Evolutionary conservation across 2,797 vertebrate species (phyloP).

Genomic region (Galaxias olidus): DNA sequence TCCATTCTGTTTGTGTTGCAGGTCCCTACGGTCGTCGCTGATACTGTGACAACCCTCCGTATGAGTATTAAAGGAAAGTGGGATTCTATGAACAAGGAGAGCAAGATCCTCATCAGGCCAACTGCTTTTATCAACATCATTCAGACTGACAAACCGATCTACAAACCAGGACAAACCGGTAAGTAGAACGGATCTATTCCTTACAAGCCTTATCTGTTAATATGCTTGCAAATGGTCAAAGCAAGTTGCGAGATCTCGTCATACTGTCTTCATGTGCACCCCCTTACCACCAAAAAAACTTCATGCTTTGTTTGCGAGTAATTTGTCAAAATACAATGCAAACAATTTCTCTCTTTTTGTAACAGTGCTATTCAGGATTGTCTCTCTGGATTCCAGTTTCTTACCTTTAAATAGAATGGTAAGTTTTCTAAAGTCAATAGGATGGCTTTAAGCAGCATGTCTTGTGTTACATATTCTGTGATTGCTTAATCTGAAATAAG

Average conservation of each 20-base stretch:
- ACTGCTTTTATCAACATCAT: slow-evolving; percentile 64
- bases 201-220: no score
- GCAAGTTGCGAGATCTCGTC: no score
- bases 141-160: slow-evolving; percentile 81
- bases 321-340: no score
- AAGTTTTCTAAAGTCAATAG: slow-evolving; percentile 20
- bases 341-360: slow-evolving; percentile 10
- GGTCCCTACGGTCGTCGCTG: slow-evolving; percentile 68
- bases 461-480: no score
- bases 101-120: slow-evolving; percentile 70
- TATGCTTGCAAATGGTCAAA: no score
- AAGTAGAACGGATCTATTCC: slow-evolving; percentile 24
- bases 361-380: slow-evolving; percentile 78
- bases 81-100: slow-evolving; percentile 53
- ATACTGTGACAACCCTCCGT: slow-evolving; percentile 58
- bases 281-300: neutral
- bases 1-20: slow-evolving; percentile 34
- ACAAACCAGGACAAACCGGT: slow-evolving; percentile 83
- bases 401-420: slow-evolving; percentile 64
- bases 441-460: no score
- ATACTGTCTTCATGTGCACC: no score
- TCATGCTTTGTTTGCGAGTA: no score
- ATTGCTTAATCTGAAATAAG: no score
- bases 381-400: slow-evolving; percentile 73
- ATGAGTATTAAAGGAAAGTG: slow-evolving; percentile 55